Evolutionary conservation across 2,797 vertebrate genomes (phyloP), one percentile per base, ranked within the genome.

Genomic region (Phyllotis vaccarum): DNA sequence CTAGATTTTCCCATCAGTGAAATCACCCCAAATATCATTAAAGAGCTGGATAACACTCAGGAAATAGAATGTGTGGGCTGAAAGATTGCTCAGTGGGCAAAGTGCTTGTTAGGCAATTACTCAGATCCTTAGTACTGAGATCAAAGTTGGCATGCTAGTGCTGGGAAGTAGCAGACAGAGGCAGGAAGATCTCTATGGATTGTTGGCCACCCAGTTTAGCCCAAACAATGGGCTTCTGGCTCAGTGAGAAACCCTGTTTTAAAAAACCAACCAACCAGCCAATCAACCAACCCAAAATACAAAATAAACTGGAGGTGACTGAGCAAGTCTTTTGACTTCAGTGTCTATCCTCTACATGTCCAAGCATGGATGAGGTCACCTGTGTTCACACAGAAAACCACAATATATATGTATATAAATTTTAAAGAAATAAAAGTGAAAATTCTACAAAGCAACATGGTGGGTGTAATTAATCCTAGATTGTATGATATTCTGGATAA

Each of bases 1-100:
- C 72, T 93, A 49, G 29, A 12, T 40, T 93, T 97, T 80, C 82
- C 24, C 21, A 81, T 54, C 86, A 76, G 56, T 76, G 52, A 93
- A 93, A 49, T 92, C 19, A 93, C 16, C 43, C n/a, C 37, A n/a
- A 93, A 54, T 13, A 29, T 29, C 89, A 5, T 95, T 89, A 93
- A 66, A 76, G 43, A 52, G 11, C 46, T 93, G 78, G 22, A 37
- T 58, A 66, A 24, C 40, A 62, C 90, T 13, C 6, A 68, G 46
- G 46, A 60, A 5, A 94, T 82, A 40, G 76, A 66, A 93, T 58
- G 7, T 72, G 6, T 70, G 68, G 64, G 74, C 34, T 37, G 34
- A 24, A 52, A 17, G 12, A 40, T 56, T 10, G 14, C 83, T 70
- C n/a, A 29, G 34, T 34, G 37, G 29, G n/a, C 46, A 72, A 56